Evolutionary conservation across 2,888 invertebrate species (phyloP).

Genomic region (Agrilus mali): DNA sequence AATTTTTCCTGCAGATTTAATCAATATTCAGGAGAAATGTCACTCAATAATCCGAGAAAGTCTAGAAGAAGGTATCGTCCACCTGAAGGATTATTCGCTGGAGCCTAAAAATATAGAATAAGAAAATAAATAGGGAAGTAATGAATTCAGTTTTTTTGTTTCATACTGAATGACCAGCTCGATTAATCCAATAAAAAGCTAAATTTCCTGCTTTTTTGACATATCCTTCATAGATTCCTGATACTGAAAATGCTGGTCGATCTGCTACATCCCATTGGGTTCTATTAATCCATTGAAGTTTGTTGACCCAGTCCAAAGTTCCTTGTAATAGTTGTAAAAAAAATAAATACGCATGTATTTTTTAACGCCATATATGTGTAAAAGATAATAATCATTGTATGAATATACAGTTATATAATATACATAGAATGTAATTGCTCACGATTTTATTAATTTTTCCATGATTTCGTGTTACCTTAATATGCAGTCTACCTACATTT

Average conservation of each 20-base stretch:
- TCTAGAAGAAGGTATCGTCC: no score
- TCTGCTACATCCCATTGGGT: constrained; percentile 41
- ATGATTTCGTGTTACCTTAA: no score
- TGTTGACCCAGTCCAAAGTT: constrained; percentile 51
- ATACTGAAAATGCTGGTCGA: constrained; percentile 45
- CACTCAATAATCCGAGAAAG: no score
- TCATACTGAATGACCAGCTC: constrained; percentile 64
- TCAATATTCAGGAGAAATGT: no score
- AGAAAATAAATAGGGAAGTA: neutral
- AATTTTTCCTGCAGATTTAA: neutral
- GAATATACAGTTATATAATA: no score
- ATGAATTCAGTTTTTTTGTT: neutral
- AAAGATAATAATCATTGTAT: no score
- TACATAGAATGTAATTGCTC: no score
- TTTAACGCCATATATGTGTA: no score
- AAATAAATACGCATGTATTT: no score
- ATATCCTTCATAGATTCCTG: constrained; percentile 57
- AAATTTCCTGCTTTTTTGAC: constrained; percentile 55
- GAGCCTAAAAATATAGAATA: constrained; percentile 5
- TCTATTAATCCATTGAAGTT: constrained; percentile 51
- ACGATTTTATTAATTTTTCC: no score
- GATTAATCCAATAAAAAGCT: constrained; percentile 61
- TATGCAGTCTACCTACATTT: no score
- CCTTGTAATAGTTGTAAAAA: constrained; percentile 7
- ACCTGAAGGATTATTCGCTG: constrained; percentile 4